Conservation (phyloP, 2,888 invertebrate species). For the Melanostoma scalare region DNA sequence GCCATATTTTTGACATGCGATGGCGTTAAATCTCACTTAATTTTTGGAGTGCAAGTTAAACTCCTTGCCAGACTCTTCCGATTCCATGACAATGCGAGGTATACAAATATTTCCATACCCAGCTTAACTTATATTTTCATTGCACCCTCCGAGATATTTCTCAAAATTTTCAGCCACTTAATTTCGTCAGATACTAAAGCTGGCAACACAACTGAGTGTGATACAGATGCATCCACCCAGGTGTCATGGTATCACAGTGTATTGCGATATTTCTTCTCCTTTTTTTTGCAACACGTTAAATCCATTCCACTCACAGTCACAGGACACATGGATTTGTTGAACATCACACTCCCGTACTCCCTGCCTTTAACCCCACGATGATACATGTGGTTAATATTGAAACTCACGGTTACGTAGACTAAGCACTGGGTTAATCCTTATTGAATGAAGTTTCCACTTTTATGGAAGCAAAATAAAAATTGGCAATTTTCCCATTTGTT, state of each 20-base stretch:
- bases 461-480: constrained; percentile 59
- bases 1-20: too few species aligned
- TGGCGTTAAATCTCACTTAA: too few species aligned
- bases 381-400: constrained; percentile 52
- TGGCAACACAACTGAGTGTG: constrained; percentile 14
- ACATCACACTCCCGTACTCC: neutral
- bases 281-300: neutral
- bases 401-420: constrained; percentile 57
- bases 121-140: too few species aligned
- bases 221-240: constrained; percentile 9
- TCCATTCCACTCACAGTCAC: constrained; percentile 17
- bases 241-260: constrained; percentile 6
- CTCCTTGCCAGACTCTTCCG: too few species aligned
- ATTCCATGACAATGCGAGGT: too few species aligned
- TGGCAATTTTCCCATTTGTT: constrained; percentile 70
- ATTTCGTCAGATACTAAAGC: neutral
- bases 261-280: neutral
- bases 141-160: too few species aligned
- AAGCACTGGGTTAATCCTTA: constrained; percentile 70
- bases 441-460: constrained; percentile 66
- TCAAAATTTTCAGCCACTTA: neutral
- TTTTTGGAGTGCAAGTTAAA: too few species aligned
- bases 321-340: neutral
- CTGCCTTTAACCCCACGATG: neutral
- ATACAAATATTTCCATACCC: too few species aligned